These are phyloP conservation scores for Hyppa rectilinea DNA, from an alignment of 2,888 invertebrate genomes.

Conservation along the genomic window DNA sequence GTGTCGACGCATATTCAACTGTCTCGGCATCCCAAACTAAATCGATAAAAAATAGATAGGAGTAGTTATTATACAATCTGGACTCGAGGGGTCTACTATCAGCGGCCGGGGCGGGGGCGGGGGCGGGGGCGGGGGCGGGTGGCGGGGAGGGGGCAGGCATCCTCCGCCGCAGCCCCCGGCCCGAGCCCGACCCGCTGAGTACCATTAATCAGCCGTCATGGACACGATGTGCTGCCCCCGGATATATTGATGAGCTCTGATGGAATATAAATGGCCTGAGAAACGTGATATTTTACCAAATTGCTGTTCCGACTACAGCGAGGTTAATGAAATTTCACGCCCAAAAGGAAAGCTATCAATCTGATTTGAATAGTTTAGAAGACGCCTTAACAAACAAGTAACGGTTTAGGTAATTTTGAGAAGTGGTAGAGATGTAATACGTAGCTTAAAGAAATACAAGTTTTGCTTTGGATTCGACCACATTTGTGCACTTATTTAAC, in stretches of 20 bases:
- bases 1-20: slow-evolving; percentile 37
- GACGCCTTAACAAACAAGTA: not conserved
- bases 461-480: not conserved
- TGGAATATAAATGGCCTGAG: slow-evolving; percentile 67
- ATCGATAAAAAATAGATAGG: slow-evolving; percentile 61
- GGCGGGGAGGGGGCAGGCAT: not conserved
- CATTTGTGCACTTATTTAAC: too few relatives aligned
- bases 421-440: not conserved
- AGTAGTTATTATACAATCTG: slow-evolving; percentile 61
- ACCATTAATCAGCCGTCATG: slow-evolving; percentile 72
- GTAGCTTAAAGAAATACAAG: not conserved
- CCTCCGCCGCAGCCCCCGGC: slow-evolving; percentile 44
- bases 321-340: slow-evolving; percentile 65
- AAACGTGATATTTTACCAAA: slow-evolving; percentile 69
- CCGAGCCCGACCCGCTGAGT: slow-evolving; percentile 58
- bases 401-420: not conserved
- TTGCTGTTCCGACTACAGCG: slow-evolving; percentile 51
- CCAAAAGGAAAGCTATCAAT: slow-evolving; percentile 55
- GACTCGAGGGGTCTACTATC: slow-evolving; percentile 50
- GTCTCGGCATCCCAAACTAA: slow-evolving; percentile 33
- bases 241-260: slow-evolving; percentile 67
- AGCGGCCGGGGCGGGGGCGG: slow-evolving; percentile 15
- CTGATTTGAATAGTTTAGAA: slow-evolving; percentile 38
- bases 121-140: not conserved
- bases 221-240: slow-evolving; percentile 63